These are phyloP conservation scores for Papilio elwesi DNA, from an alignment of 2,888 invertebrate genomes.

Conservation along the genomic window DNA sequence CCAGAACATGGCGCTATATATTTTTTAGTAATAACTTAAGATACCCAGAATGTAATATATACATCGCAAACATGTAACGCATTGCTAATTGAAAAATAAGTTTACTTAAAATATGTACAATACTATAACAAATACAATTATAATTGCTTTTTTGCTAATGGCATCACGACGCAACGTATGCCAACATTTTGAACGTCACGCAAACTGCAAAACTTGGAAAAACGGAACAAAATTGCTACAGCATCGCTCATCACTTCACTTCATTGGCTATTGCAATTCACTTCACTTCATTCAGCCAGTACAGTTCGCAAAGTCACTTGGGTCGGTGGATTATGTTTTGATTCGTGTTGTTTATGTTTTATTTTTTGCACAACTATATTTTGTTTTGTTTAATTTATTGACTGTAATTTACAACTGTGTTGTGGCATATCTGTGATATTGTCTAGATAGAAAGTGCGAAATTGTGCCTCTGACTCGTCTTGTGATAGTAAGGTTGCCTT, in stretches of 20 bases:
- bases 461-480: constrained; percentile 52
- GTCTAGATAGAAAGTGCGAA: constrained; percentile 41
- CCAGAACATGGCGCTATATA: too few species aligned
- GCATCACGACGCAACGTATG: too few species aligned
- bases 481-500: constrained; percentile 53
- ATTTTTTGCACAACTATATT: constrained; percentile 45
- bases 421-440: constrained; percentile 62
- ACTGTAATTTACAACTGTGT: constrained; percentile 47
- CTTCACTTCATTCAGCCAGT: constrained; percentile 45
- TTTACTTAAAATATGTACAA: too few species aligned
- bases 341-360: constrained; percentile 53
- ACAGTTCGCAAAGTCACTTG: constrained; percentile 50
- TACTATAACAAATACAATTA: too few species aligned
- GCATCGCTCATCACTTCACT: constrained; percentile 23
- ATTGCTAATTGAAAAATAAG: too few species aligned
- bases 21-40: too few species aligned
- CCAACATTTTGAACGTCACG: too few species aligned
- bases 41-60: too few species aligned
- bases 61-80: too few species aligned
- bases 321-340: constrained; percentile 46
- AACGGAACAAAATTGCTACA: too few species aligned
- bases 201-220: too few species aligned
- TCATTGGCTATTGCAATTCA: constrained; percentile 37
- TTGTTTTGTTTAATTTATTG: constrained; percentile 49
- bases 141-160: too few species aligned